phyloP scores from a whole-genome alignment of 2,888 invertebrate species.

The Sminthurinus aureus region DNA sequence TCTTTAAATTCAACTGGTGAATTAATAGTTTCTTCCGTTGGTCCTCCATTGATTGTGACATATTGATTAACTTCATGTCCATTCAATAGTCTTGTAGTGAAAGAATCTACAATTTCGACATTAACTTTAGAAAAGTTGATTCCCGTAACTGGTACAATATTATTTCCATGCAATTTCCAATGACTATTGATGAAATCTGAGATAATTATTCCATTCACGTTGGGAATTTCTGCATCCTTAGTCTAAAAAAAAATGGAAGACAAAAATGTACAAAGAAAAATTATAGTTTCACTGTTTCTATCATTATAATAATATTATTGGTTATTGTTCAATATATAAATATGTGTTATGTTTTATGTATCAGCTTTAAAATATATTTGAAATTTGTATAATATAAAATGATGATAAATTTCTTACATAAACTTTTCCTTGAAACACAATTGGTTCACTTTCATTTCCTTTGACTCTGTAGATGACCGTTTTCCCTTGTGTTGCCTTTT shows the following conservation, averaged over 20 bases:
- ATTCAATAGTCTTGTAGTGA: slow-evolving; percentile 44
- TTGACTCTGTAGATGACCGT: slow-evolving; percentile 10
- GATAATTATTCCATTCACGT: slow-evolving; percentile 41
- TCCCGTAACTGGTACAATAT: slow-evolving; percentile 13
- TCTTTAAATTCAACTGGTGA: slow-evolving; percentile 26
- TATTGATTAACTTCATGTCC: slow-evolving; percentile 37
- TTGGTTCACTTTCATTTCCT: not conserved
- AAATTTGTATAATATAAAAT: not conserved
- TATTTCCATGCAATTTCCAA: slow-evolving; percentile 45
- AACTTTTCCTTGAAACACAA: not conserved
- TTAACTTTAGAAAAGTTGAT: slow-evolving; percentile 38
- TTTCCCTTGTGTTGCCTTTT: not conserved
- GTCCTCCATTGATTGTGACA: slow-evolving; percentile 29
- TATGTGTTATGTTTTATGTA: too few species aligned
- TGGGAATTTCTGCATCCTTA: not conserved
- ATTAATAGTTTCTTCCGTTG: slow-evolving; percentile 13
- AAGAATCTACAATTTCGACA: slow-evolving; percentile 32
- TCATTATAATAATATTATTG: not conserved
- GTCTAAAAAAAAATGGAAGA: slow-evolving; percentile 15
- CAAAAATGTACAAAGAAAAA: slow-evolving; percentile 16
- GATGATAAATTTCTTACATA: not conserved
- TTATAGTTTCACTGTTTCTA: not conserved
- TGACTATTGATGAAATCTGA: slow-evolving; percentile 25
- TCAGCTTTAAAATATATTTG: too few species aligned
- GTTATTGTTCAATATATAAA: too few species aligned